A percentile compares a stretch with the other conserved stretches of the same genome.
phyloP scores from a whole-genome alignment of 1,140 invertebrate species.

The Drosophila nebulosa region DNA sequence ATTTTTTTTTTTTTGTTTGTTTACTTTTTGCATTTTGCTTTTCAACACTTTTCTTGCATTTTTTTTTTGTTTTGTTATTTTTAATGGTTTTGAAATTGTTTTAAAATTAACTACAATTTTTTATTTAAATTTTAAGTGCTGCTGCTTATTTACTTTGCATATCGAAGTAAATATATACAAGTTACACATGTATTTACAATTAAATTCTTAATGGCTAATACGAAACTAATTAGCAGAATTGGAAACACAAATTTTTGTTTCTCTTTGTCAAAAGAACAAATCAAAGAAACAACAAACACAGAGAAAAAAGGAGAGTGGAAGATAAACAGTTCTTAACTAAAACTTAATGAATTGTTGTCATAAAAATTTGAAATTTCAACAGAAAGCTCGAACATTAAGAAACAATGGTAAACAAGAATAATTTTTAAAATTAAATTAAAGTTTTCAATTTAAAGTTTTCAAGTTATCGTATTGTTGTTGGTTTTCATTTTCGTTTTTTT shows the following conservation, averaged over 20 bases:
- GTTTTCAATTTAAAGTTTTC: slow-evolving; percentile 45
- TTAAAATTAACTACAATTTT: slow-evolving; percentile 75
- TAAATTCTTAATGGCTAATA: slow-evolving; percentile 66
- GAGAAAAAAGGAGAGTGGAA: slow-evolving; percentile 41
- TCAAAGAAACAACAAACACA: slow-evolving; percentile 50
- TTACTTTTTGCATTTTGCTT: slow-evolving; percentile 23
- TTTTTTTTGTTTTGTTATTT: slow-evolving; percentile 25
- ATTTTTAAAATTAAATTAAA: slow-evolving; percentile 75
- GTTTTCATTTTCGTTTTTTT: no score
- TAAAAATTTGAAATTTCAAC: slow-evolving; percentile 66
- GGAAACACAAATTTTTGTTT: slow-evolving; percentile 25
- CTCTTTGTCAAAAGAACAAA: slow-evolving; percentile 62
- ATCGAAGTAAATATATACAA: slow-evolving; percentile 76
- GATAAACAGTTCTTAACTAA: slow-evolving; percentile 38
- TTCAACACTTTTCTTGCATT: slow-evolving; percentile 57
- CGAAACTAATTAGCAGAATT: slow-evolving; percentile 20
- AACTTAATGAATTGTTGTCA: slow-evolving; percentile 41
- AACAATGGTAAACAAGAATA: slow-evolving; percentile 16
- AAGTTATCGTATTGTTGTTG: slow-evolving; percentile 18
- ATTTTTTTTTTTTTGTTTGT: slow-evolving; percentile 46
- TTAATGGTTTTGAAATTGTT: slow-evolving; percentile 60
- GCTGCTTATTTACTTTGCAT: slow-evolving; percentile 73
- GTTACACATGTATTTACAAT: slow-evolving; percentile 78
- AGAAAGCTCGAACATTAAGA: slow-evolving; percentile 44
- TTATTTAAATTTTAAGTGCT: slow-evolving; percentile 58